Evolutionary conservation across 2,797 vertebrate species (phyloP).

Genomic region (Chiloscyllium punctatum): DNA sequence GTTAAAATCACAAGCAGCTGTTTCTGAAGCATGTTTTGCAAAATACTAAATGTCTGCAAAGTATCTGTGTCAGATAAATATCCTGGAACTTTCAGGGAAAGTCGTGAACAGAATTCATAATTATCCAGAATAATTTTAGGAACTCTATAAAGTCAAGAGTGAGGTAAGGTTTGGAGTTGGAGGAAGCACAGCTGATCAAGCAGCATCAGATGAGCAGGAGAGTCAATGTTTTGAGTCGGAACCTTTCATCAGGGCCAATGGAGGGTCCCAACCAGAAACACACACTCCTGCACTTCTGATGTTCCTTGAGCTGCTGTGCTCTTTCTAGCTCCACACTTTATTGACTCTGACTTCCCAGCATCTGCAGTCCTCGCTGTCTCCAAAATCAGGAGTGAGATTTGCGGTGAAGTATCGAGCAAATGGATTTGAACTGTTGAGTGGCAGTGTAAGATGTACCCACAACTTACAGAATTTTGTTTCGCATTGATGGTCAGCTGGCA

Average conservation of each 20-base stretch:
- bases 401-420: not conserved
- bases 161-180: too few relatives aligned
- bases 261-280: too few relatives aligned
- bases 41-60: not conserved
- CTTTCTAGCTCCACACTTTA: too few relatives aligned
- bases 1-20: not conserved
- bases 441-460: not conserved
- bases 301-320: too few relatives aligned
- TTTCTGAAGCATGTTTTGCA: not conserved
- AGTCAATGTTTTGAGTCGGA: too few relatives aligned
- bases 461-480: not conserved
- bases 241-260: too few relatives aligned
- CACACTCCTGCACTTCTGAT: too few relatives aligned
- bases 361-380: too few relatives aligned
- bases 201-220: too few relatives aligned
- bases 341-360: too few relatives aligned
- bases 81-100: not conserved
- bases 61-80: not conserved
- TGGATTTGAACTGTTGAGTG: not conserved
- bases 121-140: not conserved
- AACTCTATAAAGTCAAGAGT: not conserved
- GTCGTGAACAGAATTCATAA: not conserved
- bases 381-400: not conserved
- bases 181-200: too few relatives aligned
- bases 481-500: not conserved